Percentiles rank a stretch among this genome's conserved stretches.
Evolutionary conservation across 2,113 vertebrate genomes (phyloP).

Genomic region (Falco punctatus): DNA sequence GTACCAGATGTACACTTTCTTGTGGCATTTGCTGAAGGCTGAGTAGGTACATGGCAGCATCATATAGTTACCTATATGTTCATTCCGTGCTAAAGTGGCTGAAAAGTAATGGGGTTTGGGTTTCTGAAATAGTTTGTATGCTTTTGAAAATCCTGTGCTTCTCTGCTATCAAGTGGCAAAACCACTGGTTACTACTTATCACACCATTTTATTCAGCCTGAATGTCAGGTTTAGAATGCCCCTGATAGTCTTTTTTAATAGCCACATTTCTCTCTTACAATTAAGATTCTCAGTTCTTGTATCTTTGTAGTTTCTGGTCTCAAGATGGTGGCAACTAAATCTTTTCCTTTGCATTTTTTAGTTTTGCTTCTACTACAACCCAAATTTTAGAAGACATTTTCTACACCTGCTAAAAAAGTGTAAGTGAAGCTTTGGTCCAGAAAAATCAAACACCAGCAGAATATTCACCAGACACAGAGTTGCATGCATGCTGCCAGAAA

Average conservation of each 20-base stretch:
- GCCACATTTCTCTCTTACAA: background rate
- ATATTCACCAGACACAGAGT: rapidly evolving
- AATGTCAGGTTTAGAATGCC: background rate
- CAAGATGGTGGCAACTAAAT: background rate
- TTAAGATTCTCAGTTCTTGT: background rate
- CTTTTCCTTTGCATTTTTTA: background rate
- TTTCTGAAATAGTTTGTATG: background rate
- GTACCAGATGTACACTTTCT: background rate
- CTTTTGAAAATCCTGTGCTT: background rate
- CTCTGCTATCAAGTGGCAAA: background rate
- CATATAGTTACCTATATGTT: background rate
- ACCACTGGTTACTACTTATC: background rate
- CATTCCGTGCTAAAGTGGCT: background rate
- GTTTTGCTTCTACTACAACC: background rate
- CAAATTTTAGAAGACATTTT: background rate
- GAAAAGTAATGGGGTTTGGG: background rate
- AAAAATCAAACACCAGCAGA: background rate
- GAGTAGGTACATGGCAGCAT: background rate
- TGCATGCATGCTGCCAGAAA: rapidly evolving
- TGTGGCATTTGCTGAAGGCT: background rate
- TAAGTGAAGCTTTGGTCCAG: background rate
- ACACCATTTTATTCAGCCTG: background rate
- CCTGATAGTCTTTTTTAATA: background rate
- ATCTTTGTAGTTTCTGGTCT: background rate
- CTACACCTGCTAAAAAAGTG: rapidly evolving